phyloP scores from a whole-genome alignment of 2,797 vertebrate species.

The Falco peregrinus region DNA sequence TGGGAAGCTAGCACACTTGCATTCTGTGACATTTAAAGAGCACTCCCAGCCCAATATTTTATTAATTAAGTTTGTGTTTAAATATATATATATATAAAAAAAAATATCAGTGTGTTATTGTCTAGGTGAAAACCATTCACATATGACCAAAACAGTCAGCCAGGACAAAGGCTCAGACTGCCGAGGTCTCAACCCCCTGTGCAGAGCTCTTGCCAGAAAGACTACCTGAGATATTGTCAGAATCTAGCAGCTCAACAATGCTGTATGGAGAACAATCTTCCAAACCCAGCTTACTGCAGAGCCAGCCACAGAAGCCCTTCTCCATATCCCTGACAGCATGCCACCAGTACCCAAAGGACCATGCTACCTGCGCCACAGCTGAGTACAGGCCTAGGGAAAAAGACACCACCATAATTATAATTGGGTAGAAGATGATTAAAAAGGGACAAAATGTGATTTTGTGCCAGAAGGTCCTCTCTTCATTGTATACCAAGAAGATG shows the following conservation, averaged over 20 bases:
- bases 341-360: conserved; percentile 97
- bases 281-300: conserved; percentile 93
- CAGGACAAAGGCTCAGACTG: conserved; percentile 80
- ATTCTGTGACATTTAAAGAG: conserved; percentile 40
- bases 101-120: conserved; percentile 6
- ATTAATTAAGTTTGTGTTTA: conserved; percentile 1
- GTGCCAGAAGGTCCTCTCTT: conserved; percentile 99
- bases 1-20: not conserved
- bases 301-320: conserved; percentile 98
- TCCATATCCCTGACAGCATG: conserved; percentile 91
- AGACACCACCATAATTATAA: conserved; percentile 93
- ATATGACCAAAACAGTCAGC: not conserved
- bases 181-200: conserved; percentile 88
- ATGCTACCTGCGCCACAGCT: conserved; percentile 91
- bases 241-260: conserved; percentile 95
- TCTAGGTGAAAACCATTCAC: not conserved
- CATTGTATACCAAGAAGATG: conserved; percentile 97
- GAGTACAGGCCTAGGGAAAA: conserved; percentile 91
- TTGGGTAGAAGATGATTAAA: conserved; percentile 95
- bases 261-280: conserved; percentile 98
- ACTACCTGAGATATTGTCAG: conserved; percentile 90
- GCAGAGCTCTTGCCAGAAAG: conserved; percentile 86
- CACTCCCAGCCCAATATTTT: not conserved
- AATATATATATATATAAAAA: not conserved
- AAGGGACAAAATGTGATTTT: conserved; percentile 97